Conservation (phyloP, 2,113 vertebrate species). For the Urocynchramus pylzowi region DNA sequence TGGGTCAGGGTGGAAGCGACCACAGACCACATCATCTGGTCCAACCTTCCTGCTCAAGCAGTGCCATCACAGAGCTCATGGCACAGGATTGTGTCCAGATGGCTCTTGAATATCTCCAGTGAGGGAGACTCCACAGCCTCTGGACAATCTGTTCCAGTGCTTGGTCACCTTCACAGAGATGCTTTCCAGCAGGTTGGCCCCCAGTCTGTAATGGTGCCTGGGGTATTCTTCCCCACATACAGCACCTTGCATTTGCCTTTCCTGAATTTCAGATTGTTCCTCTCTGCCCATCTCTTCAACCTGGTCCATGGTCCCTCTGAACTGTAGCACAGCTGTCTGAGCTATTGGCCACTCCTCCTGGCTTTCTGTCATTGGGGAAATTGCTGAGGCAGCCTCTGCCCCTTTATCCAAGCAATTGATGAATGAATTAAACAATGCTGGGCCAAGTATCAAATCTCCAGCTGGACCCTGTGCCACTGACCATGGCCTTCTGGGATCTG, state of each 20-base stretch:
- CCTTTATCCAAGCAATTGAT: not conserved
- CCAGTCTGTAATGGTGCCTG: not conserved
- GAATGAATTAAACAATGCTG: not conserved
- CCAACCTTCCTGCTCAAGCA: not conserved
- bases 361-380: not conserved
- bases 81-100: not conserved
- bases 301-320: not conserved
- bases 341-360: not conserved
- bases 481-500: not conserved
- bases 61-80: not conserved
- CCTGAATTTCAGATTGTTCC: not conserved
- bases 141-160: not conserved
- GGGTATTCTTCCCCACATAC: not conserved
- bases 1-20: not conserved
- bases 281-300: not conserved
- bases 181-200: not conserved
- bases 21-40: not conserved
- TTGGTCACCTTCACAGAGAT: not conserved
- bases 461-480: not conserved
- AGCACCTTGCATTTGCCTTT: not conserved
- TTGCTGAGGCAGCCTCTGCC: not conserved
- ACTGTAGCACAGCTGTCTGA: not conserved
- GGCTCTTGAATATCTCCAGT: not conserved
- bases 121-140: not conserved
- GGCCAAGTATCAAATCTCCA: rapidly evolving